Conservation (phyloP, 2,888 invertebrate genomes). For the Linnaemya tessellans region DNA sequence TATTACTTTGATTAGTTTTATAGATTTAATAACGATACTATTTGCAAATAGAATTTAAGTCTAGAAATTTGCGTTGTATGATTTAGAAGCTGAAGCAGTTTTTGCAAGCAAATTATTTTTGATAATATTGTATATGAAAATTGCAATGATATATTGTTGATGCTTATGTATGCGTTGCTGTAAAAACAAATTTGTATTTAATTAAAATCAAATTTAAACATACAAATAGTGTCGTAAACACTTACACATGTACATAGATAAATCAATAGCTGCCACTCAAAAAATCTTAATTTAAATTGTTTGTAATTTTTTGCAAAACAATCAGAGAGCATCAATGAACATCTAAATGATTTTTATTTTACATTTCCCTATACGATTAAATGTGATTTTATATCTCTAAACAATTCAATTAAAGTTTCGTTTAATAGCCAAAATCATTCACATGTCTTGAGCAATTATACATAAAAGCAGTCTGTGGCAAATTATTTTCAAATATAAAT, state of each 20-base stretch:
- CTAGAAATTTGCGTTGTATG: too few species aligned
- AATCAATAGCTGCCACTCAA: neutral
- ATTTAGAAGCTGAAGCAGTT: too few species aligned
- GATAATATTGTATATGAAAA: too few species aligned
- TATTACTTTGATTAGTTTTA: neutral
- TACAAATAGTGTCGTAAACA: neutral
- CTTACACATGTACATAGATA: neutral
- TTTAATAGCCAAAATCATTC: slow-evolving; percentile 53
- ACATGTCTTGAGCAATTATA: slow-evolving; percentile 37
- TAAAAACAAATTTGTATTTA: too few species aligned
- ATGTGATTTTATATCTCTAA: neutral
- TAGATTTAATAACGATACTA: too few species aligned
- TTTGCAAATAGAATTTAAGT: neutral
- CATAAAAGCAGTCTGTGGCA: slow-evolving; percentile 13
- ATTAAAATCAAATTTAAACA: too few species aligned
- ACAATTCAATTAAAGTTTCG: slow-evolving; percentile 51
- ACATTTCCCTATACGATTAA: neutral
- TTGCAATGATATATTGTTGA: too few species aligned
- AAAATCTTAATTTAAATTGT: neutral
- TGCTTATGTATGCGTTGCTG: too few species aligned
- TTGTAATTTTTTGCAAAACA: neutral
- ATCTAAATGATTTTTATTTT: neutral
- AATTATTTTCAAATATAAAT: slow-evolving; percentile 29
- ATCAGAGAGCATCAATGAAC: neutral
- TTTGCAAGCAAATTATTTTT: too few species aligned